phyloP scores from a whole-genome alignment of 2,888 invertebrate genomes.

The Phengaris arion region DNA sequence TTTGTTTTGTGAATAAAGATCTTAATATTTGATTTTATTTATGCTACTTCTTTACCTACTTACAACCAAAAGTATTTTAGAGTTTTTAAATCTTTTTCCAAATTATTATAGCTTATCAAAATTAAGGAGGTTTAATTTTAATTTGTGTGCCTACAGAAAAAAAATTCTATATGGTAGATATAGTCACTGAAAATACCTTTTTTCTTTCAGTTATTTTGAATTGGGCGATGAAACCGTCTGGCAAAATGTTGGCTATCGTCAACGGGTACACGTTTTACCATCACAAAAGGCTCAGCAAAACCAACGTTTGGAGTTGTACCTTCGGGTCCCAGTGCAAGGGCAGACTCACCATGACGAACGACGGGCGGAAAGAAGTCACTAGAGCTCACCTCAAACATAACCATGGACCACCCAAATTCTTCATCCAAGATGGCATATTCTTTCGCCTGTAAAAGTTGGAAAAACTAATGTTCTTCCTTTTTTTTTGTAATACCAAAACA shows the following conservation, averaged over 20 bases:
- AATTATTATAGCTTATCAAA: too few relatives aligned
- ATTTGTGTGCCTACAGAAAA: too few relatives aligned
- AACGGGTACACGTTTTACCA: slow-evolving; percentile 45
- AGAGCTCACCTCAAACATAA: slow-evolving; percentile 41
- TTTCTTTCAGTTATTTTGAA: slow-evolving; percentile 37
- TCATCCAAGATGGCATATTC: slow-evolving; percentile 41
- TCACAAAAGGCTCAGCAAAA: slow-evolving; percentile 37
- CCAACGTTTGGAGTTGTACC: slow-evolving; percentile 47
- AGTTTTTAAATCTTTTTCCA: background rate
- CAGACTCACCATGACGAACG: slow-evolving; percentile 41
- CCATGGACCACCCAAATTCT: slow-evolving; percentile 41
- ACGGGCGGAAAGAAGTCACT: slow-evolving; percentile 32
- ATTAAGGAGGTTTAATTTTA: too few relatives aligned
- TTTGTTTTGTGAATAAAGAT: background rate
- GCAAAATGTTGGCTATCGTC: slow-evolving; percentile 40
- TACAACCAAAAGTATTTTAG: too few relatives aligned
- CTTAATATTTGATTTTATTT: slow-evolving; percentile 26
- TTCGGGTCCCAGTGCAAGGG: slow-evolving; percentile 47
- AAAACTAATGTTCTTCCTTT: too few relatives aligned
- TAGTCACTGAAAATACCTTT: slow-evolving; percentile 37
- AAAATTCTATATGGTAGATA: too few relatives aligned
- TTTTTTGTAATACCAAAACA: too few relatives aligned
- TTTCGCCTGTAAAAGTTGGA: slow-evolving; percentile 32
- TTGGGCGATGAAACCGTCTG: slow-evolving; percentile 40
- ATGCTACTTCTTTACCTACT: background rate